Percentiles rank a stretch among this genome's conserved stretches.
phyloP scores from a whole-genome alignment of 2,797 vertebrate genomes.

The Heliangelus exortis region DNA sequence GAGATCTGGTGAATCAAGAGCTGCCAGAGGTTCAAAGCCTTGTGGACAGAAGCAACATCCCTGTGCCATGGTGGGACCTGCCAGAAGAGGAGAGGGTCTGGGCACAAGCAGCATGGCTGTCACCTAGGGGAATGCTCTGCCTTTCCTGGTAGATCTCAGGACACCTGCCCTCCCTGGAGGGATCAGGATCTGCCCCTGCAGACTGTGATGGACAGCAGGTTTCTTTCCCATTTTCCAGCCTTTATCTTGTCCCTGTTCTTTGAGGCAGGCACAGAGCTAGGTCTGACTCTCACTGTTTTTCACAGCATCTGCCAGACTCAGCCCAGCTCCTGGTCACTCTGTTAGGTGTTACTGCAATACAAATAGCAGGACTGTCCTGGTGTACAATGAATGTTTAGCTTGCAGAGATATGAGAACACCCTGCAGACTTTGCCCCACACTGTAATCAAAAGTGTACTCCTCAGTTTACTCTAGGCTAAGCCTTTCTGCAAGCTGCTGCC shows the following conservation, averaged over 20 bases:
- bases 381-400: background rate
- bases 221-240: background rate
- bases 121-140: background rate
- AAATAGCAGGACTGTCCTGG: background rate
- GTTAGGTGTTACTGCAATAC: background rate
- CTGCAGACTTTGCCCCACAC: background rate
- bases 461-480: conserved; percentile 42
- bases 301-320: background rate
- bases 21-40: background rate
- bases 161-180: background rate
- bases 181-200: background rate
- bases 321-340: background rate
- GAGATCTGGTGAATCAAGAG: background rate
- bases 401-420: background rate
- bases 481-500: conserved; percentile 44
- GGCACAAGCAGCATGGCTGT: background rate
- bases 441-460: background rate
- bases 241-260: background rate
- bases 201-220: background rate
- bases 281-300: background rate
- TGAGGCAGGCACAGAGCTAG: background rate
- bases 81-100: background rate
- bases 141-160: background rate
- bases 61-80: background rate
- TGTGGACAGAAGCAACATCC: background rate